A percentile compares a stretch with the other conserved stretches of the same genome.
phyloP scores from a whole-genome alignment of 2,888 invertebrate genomes.

The Exephanes ischioxanthus region DNA sequence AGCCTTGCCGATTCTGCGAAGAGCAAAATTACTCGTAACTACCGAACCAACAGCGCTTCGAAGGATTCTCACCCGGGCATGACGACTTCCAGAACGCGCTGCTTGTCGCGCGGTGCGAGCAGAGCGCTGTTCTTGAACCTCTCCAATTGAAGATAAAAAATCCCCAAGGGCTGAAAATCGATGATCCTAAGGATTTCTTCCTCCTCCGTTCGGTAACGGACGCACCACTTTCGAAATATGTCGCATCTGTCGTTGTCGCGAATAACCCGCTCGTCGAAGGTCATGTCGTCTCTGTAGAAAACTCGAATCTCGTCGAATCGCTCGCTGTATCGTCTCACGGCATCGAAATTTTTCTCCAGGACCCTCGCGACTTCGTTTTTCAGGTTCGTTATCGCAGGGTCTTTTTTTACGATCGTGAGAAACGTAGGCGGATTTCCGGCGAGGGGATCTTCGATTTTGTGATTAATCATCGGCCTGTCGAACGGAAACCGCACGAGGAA shows the following conservation, averaged over 20 bases:
- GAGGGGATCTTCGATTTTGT: constrained; percentile 91
- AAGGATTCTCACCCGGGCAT: constrained; percentile 88
- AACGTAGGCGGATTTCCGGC: constrained; percentile 91
- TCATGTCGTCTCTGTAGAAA: constrained; percentile 90
- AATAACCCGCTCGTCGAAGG: constrained; percentile 88
- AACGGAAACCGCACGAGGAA: constrained; percentile 1
- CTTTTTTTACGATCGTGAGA: constrained; percentile 89
- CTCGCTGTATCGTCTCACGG: constrained; percentile 88
- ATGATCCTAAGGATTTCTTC: constrained; percentile 89
- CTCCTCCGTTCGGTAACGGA: constrained; percentile 90
- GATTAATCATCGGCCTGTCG: constrained; percentile 92
- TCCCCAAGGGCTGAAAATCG: constrained; percentile 90
- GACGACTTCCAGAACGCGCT: constrained; percentile 88
- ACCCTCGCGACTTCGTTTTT: constrained; percentile 87
- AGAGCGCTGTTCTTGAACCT: constrained; percentile 91
- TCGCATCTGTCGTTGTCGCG: constrained; percentile 87
- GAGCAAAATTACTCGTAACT: background rate
- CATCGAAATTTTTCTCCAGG: constrained; percentile 88
- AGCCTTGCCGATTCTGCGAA: constrained; percentile 88
- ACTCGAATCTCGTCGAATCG: constrained; percentile 89
- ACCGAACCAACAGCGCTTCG: background rate
- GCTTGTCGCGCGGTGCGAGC: constrained; percentile 90
- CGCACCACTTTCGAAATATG: constrained; percentile 89
- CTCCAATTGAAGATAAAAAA: constrained; percentile 89
- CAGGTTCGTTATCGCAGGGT: constrained; percentile 87